phyloP scores from a whole-genome alignment of 2,797 vertebrate species.

The Cynodonichthys magdalenae region DNA sequence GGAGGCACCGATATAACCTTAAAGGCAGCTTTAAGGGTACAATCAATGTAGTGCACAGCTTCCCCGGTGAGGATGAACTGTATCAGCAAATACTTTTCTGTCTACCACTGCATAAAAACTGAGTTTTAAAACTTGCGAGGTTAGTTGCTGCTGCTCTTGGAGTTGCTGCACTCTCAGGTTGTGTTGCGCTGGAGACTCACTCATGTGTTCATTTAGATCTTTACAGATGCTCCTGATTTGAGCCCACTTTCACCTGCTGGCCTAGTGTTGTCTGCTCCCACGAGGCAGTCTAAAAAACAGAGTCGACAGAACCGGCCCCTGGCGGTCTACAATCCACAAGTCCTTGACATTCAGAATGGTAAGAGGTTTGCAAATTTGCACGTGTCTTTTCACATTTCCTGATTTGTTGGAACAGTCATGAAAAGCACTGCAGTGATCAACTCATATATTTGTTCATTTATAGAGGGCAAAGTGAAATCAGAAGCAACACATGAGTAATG shows the following conservation, averaged over 20 bases:
- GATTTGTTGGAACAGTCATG: not conserved
- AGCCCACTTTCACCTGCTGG: slow-evolving; percentile 78
- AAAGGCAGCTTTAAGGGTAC: slow-evolving; percentile 48
- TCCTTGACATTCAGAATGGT: slow-evolving; percentile 91
- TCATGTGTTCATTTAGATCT: slow-evolving; percentile 85
- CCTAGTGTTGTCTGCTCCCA: slow-evolving; percentile 85
- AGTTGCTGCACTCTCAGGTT: slow-evolving; percentile 25
- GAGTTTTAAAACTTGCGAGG: slow-evolving; percentile 49
- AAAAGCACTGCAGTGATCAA: slow-evolving; percentile 2
- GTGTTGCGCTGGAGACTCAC: slow-evolving; percentile 33
- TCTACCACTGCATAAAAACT: slow-evolving; percentile 38
- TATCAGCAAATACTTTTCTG: slow-evolving; percentile 57
- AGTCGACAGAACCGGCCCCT: slow-evolving; percentile 88
- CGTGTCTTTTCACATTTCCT: slow-evolving; percentile 22
- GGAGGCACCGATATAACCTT: slow-evolving; percentile 44
- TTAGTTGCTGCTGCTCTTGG: slow-evolving; percentile 27
- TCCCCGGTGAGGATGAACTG: slow-evolving; percentile 41
- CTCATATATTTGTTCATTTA: slow-evolving; percentile 10
- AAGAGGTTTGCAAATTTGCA: slow-evolving; percentile 61
- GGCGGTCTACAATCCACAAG: slow-evolving; percentile 92
- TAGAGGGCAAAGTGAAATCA: slow-evolving; percentile 1
- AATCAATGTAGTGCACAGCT: slow-evolving; percentile 47
- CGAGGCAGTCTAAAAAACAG: slow-evolving; percentile 90
- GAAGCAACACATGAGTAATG: slow-evolving; percentile 12
- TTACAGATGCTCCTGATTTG: slow-evolving; percentile 88